phyloP scores from a whole-genome alignment of 23 tunicate species.

The Trididemnum nubilum region DNA sequence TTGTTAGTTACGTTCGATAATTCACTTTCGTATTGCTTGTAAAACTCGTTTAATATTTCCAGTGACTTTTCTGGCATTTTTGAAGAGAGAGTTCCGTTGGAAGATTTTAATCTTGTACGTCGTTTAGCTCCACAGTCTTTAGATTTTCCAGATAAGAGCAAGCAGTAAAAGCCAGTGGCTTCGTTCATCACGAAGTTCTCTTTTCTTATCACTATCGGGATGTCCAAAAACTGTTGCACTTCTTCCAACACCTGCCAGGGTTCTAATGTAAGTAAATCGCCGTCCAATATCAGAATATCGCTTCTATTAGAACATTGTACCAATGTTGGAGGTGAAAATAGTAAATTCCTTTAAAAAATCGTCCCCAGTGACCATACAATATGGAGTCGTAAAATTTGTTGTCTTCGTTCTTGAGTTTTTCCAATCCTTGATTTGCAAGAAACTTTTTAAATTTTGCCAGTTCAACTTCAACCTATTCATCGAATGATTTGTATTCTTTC shows the following conservation, averaged over 20 bases:
- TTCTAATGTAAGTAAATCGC: not conserved
- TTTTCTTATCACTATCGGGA: not conserved
- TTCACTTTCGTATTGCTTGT: too few relatives aligned
- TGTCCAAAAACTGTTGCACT: not conserved
- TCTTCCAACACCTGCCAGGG: not conserved
- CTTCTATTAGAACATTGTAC: not conserved
- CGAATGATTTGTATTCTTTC: too few relatives aligned
- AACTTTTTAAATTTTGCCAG: too few relatives aligned
- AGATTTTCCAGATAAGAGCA: too few relatives aligned
- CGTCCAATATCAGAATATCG: not conserved
- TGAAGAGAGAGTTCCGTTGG: too few relatives aligned
- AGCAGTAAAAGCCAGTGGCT: not conserved
- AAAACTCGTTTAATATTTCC: too few relatives aligned
- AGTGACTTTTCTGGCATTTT: too few relatives aligned
- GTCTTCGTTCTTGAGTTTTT: not conserved
- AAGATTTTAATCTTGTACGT: too few relatives aligned
- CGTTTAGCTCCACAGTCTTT: too few relatives aligned
- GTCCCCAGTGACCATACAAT: not conserved
- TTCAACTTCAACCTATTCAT: too few relatives aligned
- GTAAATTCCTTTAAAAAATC: not conserved
- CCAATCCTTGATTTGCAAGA: not conserved
- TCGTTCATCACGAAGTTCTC: not conserved
- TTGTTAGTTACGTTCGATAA: too few relatives aligned
- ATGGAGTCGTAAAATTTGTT: not conserved
- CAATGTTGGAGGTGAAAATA: not conserved